phyloP scores from a whole-genome alignment of 2,888 invertebrate genomes.

The Ommatoiulus sabulosus region DNA sequence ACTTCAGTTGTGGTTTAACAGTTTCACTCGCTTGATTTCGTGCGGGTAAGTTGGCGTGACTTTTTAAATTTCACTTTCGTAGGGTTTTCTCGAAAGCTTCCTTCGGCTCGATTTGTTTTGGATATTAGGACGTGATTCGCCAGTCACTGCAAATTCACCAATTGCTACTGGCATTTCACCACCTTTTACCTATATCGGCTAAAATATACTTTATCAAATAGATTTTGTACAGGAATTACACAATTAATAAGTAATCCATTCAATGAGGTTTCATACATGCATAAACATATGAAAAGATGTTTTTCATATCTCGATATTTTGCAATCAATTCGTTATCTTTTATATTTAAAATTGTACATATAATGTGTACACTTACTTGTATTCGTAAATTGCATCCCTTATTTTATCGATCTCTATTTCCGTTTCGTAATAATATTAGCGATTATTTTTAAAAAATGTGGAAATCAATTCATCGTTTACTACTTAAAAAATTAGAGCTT shows the following conservation, averaged over 20 bases:
- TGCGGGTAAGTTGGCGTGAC: neutral
- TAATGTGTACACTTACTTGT: too few species aligned
- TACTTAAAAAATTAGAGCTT: too few species aligned
- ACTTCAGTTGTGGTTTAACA: conserved; percentile 9
- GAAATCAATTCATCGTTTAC: neutral
- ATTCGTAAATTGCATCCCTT: too few species aligned
- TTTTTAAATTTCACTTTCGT: neutral
- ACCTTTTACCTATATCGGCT: neutral
- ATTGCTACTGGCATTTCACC: neutral
- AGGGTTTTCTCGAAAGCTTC: neutral
- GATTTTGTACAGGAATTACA: neutral
- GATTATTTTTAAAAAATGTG: neutral
- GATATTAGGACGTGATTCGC: neutral
- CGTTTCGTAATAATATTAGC: too few species aligned
- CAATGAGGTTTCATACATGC: neutral
- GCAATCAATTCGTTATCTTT: too few species aligned
- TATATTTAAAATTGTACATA: too few species aligned
- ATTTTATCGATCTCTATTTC: too few species aligned
- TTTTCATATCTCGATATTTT: too few species aligned
- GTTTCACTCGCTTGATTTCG: neutral
- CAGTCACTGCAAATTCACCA: neutral
- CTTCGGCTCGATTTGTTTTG: neutral
- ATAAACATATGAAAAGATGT: neutral
- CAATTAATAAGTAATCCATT: neutral
- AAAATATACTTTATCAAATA: neutral